Evolutionary conservation across 2,888 invertebrate genomes (phyloP).

Genomic region (Melangyna quadrimaculata): DNA sequence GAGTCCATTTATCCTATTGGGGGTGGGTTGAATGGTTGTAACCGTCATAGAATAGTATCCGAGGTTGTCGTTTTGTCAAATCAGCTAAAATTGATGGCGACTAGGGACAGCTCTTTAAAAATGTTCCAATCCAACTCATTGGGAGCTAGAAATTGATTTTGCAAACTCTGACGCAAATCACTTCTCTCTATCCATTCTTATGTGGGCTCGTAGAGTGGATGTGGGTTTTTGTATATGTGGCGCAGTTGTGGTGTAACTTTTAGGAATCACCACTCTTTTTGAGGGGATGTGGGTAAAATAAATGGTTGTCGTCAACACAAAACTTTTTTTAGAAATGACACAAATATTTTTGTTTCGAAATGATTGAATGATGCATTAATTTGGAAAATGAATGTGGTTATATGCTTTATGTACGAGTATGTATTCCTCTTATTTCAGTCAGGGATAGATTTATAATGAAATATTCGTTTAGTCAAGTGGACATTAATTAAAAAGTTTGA

Average conservation of each 20-base stretch:
- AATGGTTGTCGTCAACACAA: slow-evolving; percentile 28
- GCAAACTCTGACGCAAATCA: slow-evolving; percentile 64
- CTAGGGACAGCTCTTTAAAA: slow-evolving; percentile 46
- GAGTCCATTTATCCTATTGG: slow-evolving; percentile 27
- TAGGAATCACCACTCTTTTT: slow-evolving; percentile 22
- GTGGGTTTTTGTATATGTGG: neutral
- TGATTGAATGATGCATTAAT: slow-evolving; percentile 65
- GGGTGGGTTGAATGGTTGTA: neutral
- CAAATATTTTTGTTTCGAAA: slow-evolving; percentile 21
- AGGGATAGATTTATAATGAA: neutral
- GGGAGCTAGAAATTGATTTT: slow-evolving; percentile 50
- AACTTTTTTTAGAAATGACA: slow-evolving; percentile 46
- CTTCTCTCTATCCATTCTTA: slow-evolving; percentile 12
- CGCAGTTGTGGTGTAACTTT: slow-evolving; percentile 52
- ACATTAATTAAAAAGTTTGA: neutral
- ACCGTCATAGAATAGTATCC: neutral
- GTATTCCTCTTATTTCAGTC: neutral
- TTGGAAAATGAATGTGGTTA: slow-evolving; percentile 32
- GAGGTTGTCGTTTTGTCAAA: slow-evolving; percentile 59
- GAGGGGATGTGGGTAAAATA: slow-evolving; percentile 26
- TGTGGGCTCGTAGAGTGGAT: neutral
- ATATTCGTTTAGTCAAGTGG: neutral
- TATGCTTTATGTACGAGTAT: neutral
- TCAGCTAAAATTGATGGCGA: slow-evolving; percentile 65
- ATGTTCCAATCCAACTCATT: slow-evolving; percentile 14